Evolutionary conservation across 1,140 invertebrate genomes (phyloP), one percentile per base, ranked within the genome.

Genomic region (Psilanteris sp.): DNA sequence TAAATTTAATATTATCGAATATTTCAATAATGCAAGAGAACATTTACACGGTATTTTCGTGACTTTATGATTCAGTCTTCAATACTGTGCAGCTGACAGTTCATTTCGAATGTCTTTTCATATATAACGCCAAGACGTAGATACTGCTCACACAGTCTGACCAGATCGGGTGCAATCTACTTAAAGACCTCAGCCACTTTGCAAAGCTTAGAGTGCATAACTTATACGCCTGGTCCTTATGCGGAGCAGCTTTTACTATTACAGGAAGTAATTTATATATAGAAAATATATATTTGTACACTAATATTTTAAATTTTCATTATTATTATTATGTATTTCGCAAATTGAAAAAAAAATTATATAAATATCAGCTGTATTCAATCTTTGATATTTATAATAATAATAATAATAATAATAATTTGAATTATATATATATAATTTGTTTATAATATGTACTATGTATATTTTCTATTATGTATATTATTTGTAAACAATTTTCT

Each of bases 141-240:
- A 64, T 16, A 34, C 18, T 43, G 22, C 26, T 50, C 43, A 39
- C 24, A 62, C 39, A 39, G 24, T 50, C 44, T 50, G 34, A 62
- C 57, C 24, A 62, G n/a, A 27, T 14, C 43, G 24, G n/a, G 27
- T 29, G 34, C 57, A 37, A 62, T 62, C 57, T 48, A 62, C 57
- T 62, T 62, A 48, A 62, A 27, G 44, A 37, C 16, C 14, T 7
- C 9, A 15, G 13, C 37, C 46, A 54, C 46, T 54, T 54, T 52
- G 27, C 34, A 43, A 46, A 66, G 61, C 46, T 64, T 64, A 52
- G 14, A 15, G 11, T 7, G 57, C 37, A 24, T 62, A 64, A 50
- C 41, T 50, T 50, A 64, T 64, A 39, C 32, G n/a, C 43, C 29
- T 18, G 48, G 20, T 24, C 22, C 24, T 7, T 6, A 34, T 29